phyloP scores from a whole-genome alignment of 2,113 vertebrate genomes.

The Neotoma lepida region DNA sequence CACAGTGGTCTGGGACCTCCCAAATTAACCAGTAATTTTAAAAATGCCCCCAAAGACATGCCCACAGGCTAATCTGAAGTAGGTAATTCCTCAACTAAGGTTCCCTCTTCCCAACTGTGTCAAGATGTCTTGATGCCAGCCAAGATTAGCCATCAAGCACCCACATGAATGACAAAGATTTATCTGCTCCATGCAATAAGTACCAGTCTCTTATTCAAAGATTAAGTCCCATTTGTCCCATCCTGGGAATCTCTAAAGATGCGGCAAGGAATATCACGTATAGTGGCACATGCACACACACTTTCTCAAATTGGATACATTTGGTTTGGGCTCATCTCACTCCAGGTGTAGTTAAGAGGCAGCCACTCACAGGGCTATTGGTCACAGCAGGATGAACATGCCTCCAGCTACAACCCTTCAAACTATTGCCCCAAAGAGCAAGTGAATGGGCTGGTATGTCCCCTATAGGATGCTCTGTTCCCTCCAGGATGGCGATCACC shows the following conservation, averaged over 20 bases:
- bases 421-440: not conserved
- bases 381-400: not conserved
- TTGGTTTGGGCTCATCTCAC: not conserved
- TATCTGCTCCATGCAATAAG: not conserved
- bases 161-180: not conserved
- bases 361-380: not conserved
- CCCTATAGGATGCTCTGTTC: not conserved
- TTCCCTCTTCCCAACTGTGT: not conserved
- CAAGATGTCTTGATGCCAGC: not conserved
- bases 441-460: too few species aligned
- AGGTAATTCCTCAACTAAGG: not conserved
- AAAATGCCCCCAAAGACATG: not conserved
- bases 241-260: not conserved
- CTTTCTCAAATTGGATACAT: not conserved
- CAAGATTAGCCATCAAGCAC: not conserved
- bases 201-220: not conserved
- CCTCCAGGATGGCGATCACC: not conserved
- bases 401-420: not conserved
- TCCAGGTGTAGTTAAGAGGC: not conserved
- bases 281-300: not conserved
- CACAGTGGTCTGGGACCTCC: not conserved
- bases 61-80: not conserved
- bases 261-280: not conserved
- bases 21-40: not conserved
- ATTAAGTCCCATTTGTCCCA: not conserved